Evolutionary conservation across 1,140 invertebrate species (phyloP).

Genomic region (Laodelphax striatellus): DNA sequence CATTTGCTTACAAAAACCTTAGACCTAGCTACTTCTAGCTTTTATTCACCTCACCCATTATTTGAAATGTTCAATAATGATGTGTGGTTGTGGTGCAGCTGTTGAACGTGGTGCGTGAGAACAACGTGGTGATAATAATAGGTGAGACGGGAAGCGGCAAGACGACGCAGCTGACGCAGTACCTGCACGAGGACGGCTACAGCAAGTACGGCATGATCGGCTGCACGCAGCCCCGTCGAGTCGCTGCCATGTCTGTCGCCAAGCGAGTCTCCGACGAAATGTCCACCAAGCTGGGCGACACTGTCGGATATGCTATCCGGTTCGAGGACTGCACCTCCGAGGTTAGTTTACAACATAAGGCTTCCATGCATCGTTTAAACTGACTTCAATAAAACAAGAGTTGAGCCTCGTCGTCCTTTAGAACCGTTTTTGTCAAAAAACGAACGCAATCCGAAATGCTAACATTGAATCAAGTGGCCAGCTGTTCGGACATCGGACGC

Average conservation of each 20-base stretch:
- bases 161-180: conserved; percentile 98
- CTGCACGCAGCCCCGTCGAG: conserved; percentile 64
- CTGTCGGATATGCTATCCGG: conserved; percentile 97
- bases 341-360: conserved; percentile 30
- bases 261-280: conserved; percentile 99
- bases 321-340: conserved; percentile 99
- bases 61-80: too few species aligned
- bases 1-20: too few species aligned
- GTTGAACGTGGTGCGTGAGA: conserved; percentile 87
- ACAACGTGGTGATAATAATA: conserved; percentile 86
- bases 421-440: too few species aligned
- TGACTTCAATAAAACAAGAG: too few species aligned
- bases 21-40: too few species aligned
- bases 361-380: too few species aligned
- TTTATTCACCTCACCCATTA: too few species aligned
- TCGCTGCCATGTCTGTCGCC: conserved; percentile 98
- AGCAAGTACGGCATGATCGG: conserved; percentile 89
- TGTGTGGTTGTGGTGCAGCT: too few species aligned
- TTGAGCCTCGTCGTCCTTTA: too few species aligned
- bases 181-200: conserved; percentile 96
- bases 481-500: too few species aligned
- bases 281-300: conserved; percentile 67
- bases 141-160: conserved; percentile 99
- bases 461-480: too few species aligned
- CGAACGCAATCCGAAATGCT: too few species aligned